Percentiles rank a stretch among this genome's conserved stretches.
Evolutionary conservation across 2,888 invertebrate genomes (phyloP).

Genomic region (Drosophila glabriapex): DNA sequence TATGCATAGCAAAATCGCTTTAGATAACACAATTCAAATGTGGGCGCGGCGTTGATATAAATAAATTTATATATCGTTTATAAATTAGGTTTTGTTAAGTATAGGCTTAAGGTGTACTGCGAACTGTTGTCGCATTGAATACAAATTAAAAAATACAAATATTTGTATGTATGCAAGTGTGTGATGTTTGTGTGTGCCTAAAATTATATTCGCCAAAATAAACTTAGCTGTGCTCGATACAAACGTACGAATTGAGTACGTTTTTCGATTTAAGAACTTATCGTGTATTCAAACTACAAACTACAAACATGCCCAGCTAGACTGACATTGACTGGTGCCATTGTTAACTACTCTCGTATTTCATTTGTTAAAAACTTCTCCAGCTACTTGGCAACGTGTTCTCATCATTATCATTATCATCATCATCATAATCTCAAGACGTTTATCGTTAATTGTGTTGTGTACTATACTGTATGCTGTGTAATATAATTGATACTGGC

Average conservation of each 20-base stretch:
- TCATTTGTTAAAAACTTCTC: conserved; percentile 31
- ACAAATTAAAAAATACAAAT: conserved; percentile 36
- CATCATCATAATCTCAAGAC: conserved; percentile 64
- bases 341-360: conserved; percentile 24
- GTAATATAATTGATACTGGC: conserved; percentile 65
- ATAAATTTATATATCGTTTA: conserved; percentile 39
- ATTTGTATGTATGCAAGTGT: conserved; percentile 6
- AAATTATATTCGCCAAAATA: conserved; percentile 74
- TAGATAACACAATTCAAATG: conserved; percentile 29
- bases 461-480: conserved; percentile 15
- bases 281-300: conserved; percentile 41
- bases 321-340: conserved; percentile 61
- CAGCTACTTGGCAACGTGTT: conserved; percentile 70
- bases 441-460: conserved; percentile 48
- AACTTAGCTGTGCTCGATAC: conserved; percentile 43
- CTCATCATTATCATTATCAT: conserved; percentile 43
- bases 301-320: conserved; percentile 63
- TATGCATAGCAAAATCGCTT: conserved; percentile 34
- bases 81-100: conserved; percentile 46
- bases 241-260: conserved; percentile 32
- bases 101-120: conserved; percentile 46
- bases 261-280: conserved; percentile 40
- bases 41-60: conserved; percentile 44
- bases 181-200: conserved; percentile 36
- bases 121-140: conserved; percentile 29